Evolutionary conservation across 2,113 vertebrate species (phyloP), one percentile per base, ranked within the genome.

Genomic region (Pygoscelis adeliae): DNA sequence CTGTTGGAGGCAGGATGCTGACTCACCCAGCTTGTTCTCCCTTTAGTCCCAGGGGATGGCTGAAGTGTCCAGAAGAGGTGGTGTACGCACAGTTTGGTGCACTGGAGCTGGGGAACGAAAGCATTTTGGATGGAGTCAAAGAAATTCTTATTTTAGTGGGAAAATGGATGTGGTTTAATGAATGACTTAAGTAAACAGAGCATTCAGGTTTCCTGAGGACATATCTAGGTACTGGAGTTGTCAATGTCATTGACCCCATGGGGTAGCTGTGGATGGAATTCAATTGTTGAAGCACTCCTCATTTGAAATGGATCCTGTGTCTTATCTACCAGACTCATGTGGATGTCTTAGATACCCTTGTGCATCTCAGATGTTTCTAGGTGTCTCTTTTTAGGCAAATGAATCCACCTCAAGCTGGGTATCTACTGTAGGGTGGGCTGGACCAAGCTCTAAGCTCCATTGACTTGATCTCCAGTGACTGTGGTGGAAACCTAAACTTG

Each of bases 1-100:
- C 91, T 90, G 19, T 25, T 72, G 78, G 87, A 97, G 70, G 74
- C 93, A 96, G 97, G 97, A 97, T 97, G 93, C 87, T 97, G 96
- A 94, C 89, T 97, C 93, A 96, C 10, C 6, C 90, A 53, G 77
- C 70, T n/a, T 95, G 85, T 95, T 97, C 94, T 91, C 81, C 83
- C 5, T 1, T 15, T 46, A 40, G 26, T 95, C 95, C 73, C 95
- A 80, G 14, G 40, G 93, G 92, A 58, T 53, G 40, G 36, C 44
- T 61, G 90, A 69, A 93, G 83, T 34, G 36, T 90, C 86, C 91
- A 86, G 83, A 36, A 65, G 78, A 89, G 47, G 61, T 94, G 87
- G 50, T 79, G 59, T 47, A 30, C 0, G 0, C 27, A 38, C 8
- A 55, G 50, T 44, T 72, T 83, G 38, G 76, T 83, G 63, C 29